Base-by-base conservation (phyloP, 2,888 invertebrate species). In the Holacanthella duospinosa region DNA sequence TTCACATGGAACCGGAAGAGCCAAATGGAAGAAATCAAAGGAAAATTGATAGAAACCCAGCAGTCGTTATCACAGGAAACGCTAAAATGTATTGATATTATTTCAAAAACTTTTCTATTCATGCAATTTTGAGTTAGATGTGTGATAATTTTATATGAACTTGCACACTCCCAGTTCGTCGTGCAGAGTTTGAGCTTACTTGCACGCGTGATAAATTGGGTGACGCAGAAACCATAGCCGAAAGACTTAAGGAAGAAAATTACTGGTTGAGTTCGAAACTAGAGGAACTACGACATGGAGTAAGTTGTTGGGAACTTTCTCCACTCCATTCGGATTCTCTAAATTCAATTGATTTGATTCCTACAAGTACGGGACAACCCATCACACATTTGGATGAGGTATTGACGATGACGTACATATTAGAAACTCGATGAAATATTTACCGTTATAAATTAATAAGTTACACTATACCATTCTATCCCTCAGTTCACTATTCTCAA, bases 11-110 rank as follows among this genome's bases (percentile, higher is more conserved):
- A n/a, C n/a, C n/a, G n/a, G n/a, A n/a, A n/a, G 70, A 77, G 78
- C 48, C 94, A 95, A 75, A 82, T 94, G 29, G 96, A 97, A 73
- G 82, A 90, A 48, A 94, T 93, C 75, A 95, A 93, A 77, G 89
- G 89, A 75, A 92, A 95, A 81, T 84, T 89, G 56, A 85, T 88
- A 64, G 94, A 94, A 76, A 79, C 91, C 28, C 91, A 94, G 75
- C 84, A 86, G 71, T 90, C 90, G 77, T 76, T 93, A 29, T 89
- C 90, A 75, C 89, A 88, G 68, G 93, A 94, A 78, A 88, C 87
- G 68, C 90, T 89, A 74, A 87, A 89, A 75, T 88, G 69, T 69
- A 59, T n/a, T 12, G n/a, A n/a, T n/a, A n/a, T n/a, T n/a, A n/a
- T n/a, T n/a, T n/a, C n/a, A n/a, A n/a, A 4, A 53, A n/a, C n/a